These are phyloP conservation scores for Nycticryphes semicollaris DNA, from an alignment of 2,113 vertebrate genomes.

Conservation along the genomic window DNA sequence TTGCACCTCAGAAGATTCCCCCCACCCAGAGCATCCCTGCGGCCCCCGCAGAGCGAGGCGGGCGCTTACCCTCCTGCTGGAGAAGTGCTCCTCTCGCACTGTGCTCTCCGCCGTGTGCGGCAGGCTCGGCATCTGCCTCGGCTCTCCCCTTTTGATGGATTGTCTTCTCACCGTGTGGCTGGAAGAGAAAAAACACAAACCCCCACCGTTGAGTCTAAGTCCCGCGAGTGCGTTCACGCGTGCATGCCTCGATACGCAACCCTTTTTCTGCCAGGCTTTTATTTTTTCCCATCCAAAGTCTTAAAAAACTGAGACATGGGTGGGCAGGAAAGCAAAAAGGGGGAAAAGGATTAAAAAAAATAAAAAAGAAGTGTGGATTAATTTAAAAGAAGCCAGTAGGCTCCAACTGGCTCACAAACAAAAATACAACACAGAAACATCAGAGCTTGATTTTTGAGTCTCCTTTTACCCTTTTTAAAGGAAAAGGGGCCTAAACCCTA, in stretches of 20 bases:
- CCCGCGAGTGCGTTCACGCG: fast-evolving
- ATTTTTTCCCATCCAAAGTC: neutral
- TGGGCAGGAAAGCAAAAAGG: neutral
- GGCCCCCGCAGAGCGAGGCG: fast-evolving
- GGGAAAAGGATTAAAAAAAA: neutral
- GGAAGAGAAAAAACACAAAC: neutral
- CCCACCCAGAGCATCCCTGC: neutral
- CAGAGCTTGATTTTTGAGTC: neutral
- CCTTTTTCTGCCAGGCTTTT: neutral
- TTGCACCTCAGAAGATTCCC: neutral
- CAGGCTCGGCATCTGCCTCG: slow-evolving; percentile 84
- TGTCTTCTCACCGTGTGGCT: slow-evolving; percentile 90
- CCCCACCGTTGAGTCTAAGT: fast-evolving
- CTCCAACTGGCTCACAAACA: neutral
- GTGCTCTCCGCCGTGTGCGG: slow-evolving; percentile 84
- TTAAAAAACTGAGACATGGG: neutral
- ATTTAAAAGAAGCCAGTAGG: neutral
- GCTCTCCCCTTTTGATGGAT: slow-evolving; percentile 81
- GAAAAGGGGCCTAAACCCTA: neutral
- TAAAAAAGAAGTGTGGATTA: neutral
- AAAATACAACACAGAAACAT: neutral
- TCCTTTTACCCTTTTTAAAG: neutral
- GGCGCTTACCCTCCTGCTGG: slow-evolving; percentile 86
- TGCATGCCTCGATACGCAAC: fast-evolving
- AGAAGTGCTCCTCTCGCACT: slow-evolving; percentile 86